Conservation (phyloP, 2,888 invertebrate species). For the Temnothorax unifasciatus region DNA sequence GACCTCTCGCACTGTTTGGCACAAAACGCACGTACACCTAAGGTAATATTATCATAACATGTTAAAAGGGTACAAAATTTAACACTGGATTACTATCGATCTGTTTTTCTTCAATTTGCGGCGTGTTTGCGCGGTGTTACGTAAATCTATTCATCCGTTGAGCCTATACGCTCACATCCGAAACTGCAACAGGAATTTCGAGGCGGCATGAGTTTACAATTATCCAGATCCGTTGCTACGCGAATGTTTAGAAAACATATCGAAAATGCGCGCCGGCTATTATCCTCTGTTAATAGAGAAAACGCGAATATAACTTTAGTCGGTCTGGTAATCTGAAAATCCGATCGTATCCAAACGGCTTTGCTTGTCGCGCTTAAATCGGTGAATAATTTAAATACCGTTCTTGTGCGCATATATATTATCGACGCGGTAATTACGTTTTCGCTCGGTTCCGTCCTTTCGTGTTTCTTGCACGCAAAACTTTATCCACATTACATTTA, state of each 20-base stretch:
- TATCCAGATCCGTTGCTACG: background rate
- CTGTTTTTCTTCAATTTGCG: slow-evolving; percentile 56
- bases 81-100: slow-evolving; percentile 41
- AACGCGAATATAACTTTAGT: slow-evolving; percentile 57
- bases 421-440: slow-evolving; percentile 47
- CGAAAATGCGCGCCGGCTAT: slow-evolving; percentile 35
- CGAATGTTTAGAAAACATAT: slow-evolving; percentile 41
- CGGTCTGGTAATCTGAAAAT: slow-evolving; percentile 55
- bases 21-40: slow-evolving; percentile 9
- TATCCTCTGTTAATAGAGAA: slow-evolving; percentile 65
- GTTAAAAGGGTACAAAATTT: slow-evolving; percentile 31
- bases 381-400: slow-evolving; percentile 49
- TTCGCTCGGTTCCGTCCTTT: background rate
- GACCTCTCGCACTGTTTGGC: background rate
- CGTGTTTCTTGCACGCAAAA: slow-evolving; percentile 35
- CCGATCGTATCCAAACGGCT: slow-evolving; percentile 48
- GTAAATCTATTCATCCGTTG: slow-evolving; percentile 30
- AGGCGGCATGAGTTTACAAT: background rate
- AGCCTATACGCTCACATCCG: slow-evolving; percentile 16
- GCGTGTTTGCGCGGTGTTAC: slow-evolving; percentile 4
- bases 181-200: background rate
- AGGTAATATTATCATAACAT: slow-evolving; percentile 35
- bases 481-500: slow-evolving; percentile 45
- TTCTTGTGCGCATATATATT: slow-evolving; percentile 39
- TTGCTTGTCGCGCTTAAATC: slow-evolving; percentile 53